A percentile compares a stretch with the other conserved stretches of the same genome.
These are phyloP conservation scores for Varecia variegata DNA, from an alignment of 2,797 vertebrate genomes.

Conservation along the genomic window DNA sequence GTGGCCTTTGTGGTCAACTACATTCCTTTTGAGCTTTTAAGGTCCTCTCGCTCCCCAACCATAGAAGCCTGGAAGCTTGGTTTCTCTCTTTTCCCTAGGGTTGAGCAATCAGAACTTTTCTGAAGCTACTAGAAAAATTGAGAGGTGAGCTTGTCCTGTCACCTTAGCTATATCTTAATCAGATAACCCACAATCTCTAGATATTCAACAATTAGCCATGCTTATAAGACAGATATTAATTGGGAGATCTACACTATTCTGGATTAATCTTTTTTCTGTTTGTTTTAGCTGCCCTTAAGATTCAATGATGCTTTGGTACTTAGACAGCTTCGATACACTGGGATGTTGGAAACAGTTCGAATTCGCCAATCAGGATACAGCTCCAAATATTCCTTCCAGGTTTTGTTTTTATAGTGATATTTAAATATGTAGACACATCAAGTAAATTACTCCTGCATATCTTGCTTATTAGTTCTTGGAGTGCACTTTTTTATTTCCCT, in stretches of 20 bases:
- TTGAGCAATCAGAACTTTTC: slow-evolving; percentile 5
- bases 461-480: slow-evolving; percentile 3
- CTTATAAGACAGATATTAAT: slow-evolving; percentile 7
- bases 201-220: neutral
- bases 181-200: neutral
- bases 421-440: slow-evolving; percentile 37
- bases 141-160: neutral
- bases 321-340: slow-evolving; percentile 97
- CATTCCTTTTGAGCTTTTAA: neutral
- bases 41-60: neutral
- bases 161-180: neutral
- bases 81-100: neutral
- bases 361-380: slow-evolving; percentile 98
- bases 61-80: neutral
- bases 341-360: slow-evolving; percentile 98
- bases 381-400: slow-evolving; percentile 96
- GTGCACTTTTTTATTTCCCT: neutral
- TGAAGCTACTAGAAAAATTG: neutral
- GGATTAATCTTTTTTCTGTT: neutral
- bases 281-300: slow-evolving; percentile 91
- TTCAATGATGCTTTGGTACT: slow-evolving; percentile 95
- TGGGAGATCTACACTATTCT: neutral
- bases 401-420: slow-evolving; percentile 76
- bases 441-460: neutral
- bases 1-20: neutral